A percentile compares a stretch with the other conserved stretches of the same genome.
Evolutionary conservation across 2,113 vertebrate genomes (phyloP).

Genomic region (Rhipidura dahli): DNA sequence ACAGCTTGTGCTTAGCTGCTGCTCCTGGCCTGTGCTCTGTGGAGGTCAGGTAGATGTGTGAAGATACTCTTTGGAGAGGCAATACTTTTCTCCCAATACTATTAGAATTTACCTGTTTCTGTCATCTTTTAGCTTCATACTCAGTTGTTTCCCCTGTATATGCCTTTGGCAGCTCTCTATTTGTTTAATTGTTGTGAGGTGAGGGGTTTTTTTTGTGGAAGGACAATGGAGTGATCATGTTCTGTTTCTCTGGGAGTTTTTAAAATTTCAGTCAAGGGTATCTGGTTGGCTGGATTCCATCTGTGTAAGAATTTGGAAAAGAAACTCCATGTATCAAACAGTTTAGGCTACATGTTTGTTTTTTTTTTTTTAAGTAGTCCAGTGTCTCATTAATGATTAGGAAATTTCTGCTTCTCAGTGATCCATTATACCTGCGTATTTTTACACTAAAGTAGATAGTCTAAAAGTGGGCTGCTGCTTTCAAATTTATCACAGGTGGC

Average conservation of each 20-base stretch:
- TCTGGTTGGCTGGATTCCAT: neutral
- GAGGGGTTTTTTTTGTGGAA: neutral
- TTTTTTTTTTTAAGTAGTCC: neutral
- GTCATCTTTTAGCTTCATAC: neutral
- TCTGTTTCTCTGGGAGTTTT: neutral
- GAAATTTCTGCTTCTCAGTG: neutral
- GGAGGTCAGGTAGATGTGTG: neutral
- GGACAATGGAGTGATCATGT: neutral
- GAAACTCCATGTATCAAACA: neutral
- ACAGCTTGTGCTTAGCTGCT: neutral
- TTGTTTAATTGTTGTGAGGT: neutral
- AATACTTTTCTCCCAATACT: neutral
- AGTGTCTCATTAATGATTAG: neutral
- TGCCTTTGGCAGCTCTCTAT: neutral
- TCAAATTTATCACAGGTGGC: neutral
- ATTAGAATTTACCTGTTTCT: neutral
- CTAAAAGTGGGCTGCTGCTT: neutral
- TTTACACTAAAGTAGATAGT: neutral
- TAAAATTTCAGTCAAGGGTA: neutral
- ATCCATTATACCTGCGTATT: neutral
- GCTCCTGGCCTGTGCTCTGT: neutral
- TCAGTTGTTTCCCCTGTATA: neutral
- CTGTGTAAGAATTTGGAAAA: neutral
- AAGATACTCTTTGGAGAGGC: neutral
- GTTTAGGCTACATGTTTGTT: neutral